Evolutionary conservation across 2,888 invertebrate species (phyloP).

Genomic region (Synergus umbraculus): DNA sequence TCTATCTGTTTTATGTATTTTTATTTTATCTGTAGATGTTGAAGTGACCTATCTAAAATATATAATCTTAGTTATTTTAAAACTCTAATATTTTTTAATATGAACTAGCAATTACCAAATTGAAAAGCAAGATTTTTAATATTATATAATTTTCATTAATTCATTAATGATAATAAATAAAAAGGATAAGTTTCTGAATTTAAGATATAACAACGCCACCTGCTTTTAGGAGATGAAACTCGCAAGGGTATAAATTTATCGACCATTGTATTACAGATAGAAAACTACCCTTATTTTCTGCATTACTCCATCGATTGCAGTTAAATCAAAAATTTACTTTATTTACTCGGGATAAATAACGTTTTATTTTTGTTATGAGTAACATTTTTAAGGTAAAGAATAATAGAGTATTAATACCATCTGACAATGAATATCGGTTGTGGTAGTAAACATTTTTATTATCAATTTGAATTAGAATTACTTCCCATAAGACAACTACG

Average conservation of each 20-base stretch:
- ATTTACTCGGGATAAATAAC: not conserved
- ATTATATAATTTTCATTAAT: not conserved
- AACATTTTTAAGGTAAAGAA: too few species aligned
- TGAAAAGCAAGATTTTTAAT: too few species aligned
- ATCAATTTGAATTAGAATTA: not conserved
- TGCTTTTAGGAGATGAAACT: not conserved
- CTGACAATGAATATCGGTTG: too few species aligned
- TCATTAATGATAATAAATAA: not conserved
- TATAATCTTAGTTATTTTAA: too few species aligned
- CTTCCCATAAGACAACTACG: not conserved
- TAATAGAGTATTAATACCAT: too few species aligned
- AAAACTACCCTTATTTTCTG: not conserved
- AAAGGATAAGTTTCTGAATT: not conserved
- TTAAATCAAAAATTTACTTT: not conserved
- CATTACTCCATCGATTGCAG: not conserved
- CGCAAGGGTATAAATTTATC: not conserved
- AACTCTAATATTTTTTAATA: not conserved
- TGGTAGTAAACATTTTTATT: too few species aligned
- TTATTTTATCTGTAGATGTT: too few species aligned
- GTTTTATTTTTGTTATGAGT: not conserved
- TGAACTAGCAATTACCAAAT: not conserved
- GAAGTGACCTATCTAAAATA: too few species aligned
- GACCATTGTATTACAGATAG: not conserved
- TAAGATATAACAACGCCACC: constrained; percentile 1
- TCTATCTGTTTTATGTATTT: too few species aligned